Evolutionary conservation across 2,888 invertebrate species (phyloP).

Genomic region (Emmelina monodactyla): DNA sequence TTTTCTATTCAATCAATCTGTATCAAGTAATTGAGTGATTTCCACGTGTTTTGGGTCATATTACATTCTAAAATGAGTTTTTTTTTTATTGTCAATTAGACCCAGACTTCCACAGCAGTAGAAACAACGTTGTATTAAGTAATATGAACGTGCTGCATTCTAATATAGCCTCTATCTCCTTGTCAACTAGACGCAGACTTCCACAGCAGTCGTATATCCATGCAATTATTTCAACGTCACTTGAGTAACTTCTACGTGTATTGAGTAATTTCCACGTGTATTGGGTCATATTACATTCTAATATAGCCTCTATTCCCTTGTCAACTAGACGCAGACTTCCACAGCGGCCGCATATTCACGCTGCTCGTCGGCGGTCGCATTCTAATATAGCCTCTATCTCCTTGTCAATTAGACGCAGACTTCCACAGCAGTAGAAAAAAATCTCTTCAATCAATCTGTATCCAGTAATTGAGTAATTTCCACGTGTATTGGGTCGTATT

Average conservation of each 20-base stretch:
- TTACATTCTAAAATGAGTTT: not conserved
- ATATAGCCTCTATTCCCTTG: not conserved
- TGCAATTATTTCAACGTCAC: too few species aligned
- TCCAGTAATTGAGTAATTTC: not conserved
- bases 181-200: not conserved
- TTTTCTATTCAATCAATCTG: too few species aligned
- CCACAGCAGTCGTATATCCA: too few species aligned
- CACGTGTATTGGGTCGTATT: too few species aligned
- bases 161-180: not conserved
- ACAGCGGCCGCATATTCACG: too few species aligned
- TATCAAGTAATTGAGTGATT: not conserved
- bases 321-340: not conserved
- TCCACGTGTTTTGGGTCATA: too few species aligned
- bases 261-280: slow-evolving; percentile 10
- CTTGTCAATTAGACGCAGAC: not conserved
- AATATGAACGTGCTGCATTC: not conserved
- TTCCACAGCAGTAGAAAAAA: too few species aligned
- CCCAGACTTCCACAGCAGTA: not conserved
- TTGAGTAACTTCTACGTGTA: too few species aligned
- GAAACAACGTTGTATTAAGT: not conserved
- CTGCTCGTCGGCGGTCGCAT: not conserved
- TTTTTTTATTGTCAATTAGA: not conserved
- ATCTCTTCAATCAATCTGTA: too few species aligned
- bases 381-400: not conserved
- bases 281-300: too few species aligned